These are phyloP conservation scores for Drosophila micromelanica DNA, from an alignment of 1,140 invertebrate genomes.

Conservation along the genomic window DNA sequence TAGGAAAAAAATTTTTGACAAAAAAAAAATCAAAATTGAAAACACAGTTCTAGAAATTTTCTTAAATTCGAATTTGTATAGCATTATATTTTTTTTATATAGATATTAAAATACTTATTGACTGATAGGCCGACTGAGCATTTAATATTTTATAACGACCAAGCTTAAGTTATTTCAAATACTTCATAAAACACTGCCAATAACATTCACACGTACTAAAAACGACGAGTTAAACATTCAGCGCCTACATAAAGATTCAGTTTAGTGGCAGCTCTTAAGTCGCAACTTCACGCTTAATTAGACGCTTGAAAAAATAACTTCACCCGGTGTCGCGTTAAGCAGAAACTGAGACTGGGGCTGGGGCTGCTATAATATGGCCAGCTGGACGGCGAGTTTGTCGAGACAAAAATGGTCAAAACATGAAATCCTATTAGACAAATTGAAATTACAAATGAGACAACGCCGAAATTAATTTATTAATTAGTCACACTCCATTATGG, in stretches of 20 bases:
- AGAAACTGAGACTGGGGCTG: slow-evolving; percentile 16
- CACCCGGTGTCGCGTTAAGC: slow-evolving; percentile 38
- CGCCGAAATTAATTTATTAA: slow-evolving; percentile 81
- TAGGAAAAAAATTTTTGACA: no score
- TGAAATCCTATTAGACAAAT: slow-evolving; percentile 83
- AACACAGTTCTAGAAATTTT: background rate
- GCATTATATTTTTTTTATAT: no score
- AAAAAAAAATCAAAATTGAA: no score
- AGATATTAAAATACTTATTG: background rate
- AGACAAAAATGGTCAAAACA: slow-evolving; percentile 78
- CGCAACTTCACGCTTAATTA: slow-evolving; percentile 77
- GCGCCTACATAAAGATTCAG: slow-evolving; percentile 46
- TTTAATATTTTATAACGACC: slow-evolving; percentile 5
- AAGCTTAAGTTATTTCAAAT: slow-evolving; percentile 12
- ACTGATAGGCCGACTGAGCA: background rate
- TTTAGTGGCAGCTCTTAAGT: slow-evolving; percentile 60
- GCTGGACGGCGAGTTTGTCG: slow-evolving; percentile 46
- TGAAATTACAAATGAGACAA: slow-evolving; percentile 83
- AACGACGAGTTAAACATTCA: slow-evolving; percentile 23
- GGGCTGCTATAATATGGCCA: slow-evolving; percentile 18
- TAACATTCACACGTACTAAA: slow-evolving; percentile 34
- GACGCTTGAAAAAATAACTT: slow-evolving; percentile 65
- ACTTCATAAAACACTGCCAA: slow-evolving; percentile 8
- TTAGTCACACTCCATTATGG: slow-evolving; percentile 81
- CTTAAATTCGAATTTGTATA: background rate